Percentiles rank a stretch among this genome's conserved stretches.
phyloP scores from a whole-genome alignment of 2,797 vertebrate species.

The Novumbra hubbsi region DNA sequence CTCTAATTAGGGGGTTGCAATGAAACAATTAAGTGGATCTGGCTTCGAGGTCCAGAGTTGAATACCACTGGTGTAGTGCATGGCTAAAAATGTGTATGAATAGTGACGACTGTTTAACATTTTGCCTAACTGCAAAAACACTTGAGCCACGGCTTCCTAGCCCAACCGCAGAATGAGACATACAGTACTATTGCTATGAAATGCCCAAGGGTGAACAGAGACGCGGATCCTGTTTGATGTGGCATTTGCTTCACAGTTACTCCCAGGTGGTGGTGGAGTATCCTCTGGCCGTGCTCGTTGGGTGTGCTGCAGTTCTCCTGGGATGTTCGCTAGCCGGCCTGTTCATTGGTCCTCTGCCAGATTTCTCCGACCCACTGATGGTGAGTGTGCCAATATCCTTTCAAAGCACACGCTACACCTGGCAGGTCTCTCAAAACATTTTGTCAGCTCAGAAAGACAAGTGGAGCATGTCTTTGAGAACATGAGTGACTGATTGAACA shows the following conservation, averaged over 20 bases:
- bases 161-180: background rate
- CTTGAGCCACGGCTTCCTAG: background rate
- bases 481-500: background rate
- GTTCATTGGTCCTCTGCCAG: conserved; percentile 84
- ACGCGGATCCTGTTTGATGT: conserved; percentile 15
- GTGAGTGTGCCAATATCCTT: conserved; percentile 68
- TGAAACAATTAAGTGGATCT: too few species aligned
- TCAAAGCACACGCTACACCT: background rate
- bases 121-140: background rate
- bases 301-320: conserved; percentile 76
- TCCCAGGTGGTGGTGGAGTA: conserved; percentile 88
- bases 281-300: conserved; percentile 77
- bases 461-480: background rate
- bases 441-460: background rate
- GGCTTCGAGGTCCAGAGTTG: background rate
- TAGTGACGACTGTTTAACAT: background rate
- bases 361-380: conserved; percentile 91
- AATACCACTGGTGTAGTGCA: background rate
- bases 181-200: background rate
- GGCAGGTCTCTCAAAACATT: too few species aligned
- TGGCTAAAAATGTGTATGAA: background rate
- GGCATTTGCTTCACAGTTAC: conserved; percentile 73
- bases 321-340: conserved; percentile 86
- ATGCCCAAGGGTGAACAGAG: background rate
- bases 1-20: too few species aligned